Evolutionary conservation across 2,888 invertebrate species (phyloP), one percentile per base, ranked within the genome.

Genomic region (Blera fallax): DNA sequence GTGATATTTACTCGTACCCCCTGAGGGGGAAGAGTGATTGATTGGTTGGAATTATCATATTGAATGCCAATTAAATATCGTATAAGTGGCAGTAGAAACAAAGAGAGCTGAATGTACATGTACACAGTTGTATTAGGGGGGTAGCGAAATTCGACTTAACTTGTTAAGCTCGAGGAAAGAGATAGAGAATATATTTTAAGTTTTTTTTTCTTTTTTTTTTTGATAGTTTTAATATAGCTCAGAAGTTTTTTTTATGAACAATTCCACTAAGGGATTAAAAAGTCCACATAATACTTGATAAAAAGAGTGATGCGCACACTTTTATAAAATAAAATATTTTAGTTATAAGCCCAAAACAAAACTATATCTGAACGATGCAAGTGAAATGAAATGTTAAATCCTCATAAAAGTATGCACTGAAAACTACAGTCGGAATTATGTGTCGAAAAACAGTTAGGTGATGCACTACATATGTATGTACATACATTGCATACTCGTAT

Each of bases 1-100:
- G 67, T 48, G 56, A 54, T 43, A 64, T 52, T 52, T 54, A 54
- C 64, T 58, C 32, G 56, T 48, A 7, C 34, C 37, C n/a, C 16
- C 21, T 24, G 2, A 4, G 16, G 40, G 40, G 78, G 52, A 24
- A 54, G 67, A 62, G 76, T 80, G 85, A 85, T 85, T 85, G 87
- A 87, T 87, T 87, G 77, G 76, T 78, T 58, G 82, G 82, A 87
- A 82, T 87, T 87, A 87, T 87, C 87, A 87, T 87, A 87, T 73
- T 87, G 87, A 82, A 87, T 82, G 82, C 77, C 87, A 82, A 87
- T 87, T 87, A 85, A 81, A 81, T 85, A 80, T 84, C 73, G 69
- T 40, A 79, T 79, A 84, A 84, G 83, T 79, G 83, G 74, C 79
- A 69, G 73, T 69, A 50, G 62, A 54, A 62, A 74, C 79, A 76